These are phyloP conservation scores for Conops quadrifasciatus DNA, from an alignment of 2,888 invertebrate genomes.

Conservation along the genomic window DNA sequence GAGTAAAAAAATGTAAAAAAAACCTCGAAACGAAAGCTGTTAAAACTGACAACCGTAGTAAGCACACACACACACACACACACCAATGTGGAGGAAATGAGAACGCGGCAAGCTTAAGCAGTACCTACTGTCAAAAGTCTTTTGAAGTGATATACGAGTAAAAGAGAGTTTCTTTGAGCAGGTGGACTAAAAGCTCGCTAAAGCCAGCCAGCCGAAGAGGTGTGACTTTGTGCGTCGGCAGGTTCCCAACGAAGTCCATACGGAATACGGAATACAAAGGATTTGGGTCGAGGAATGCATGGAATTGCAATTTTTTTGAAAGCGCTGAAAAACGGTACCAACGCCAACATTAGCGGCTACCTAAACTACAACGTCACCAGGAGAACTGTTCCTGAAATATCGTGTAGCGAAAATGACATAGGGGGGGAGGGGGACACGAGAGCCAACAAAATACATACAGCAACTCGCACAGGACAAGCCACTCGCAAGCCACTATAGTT, in stretches of 20 bases:
- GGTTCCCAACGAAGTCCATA: slow-evolving; percentile 8
- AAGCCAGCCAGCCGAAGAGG: slow-evolving; percentile 51
- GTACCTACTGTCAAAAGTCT: slow-evolving; percentile 34
- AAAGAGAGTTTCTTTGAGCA: no score
- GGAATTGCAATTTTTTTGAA: slow-evolving; percentile 16
- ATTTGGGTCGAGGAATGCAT: not conserved
- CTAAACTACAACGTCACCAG: slow-evolving; percentile 9
- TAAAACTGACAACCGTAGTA: not conserved
- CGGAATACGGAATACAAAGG: slow-evolving; percentile 1
- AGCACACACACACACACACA: slow-evolving; percentile 17
- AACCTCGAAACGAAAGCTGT: slow-evolving; percentile 9
- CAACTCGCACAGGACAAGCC: no score
- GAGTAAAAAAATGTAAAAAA: no score
- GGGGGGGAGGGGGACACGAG: no score
- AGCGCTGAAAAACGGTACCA: not conserved
- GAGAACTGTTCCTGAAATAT: no score
- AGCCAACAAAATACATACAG: no score
- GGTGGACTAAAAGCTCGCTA: no score
- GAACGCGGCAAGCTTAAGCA: slow-evolving; percentile 55
- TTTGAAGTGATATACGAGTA: no score
- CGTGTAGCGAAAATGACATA: no score
- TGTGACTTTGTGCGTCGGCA: slow-evolving; percentile 40
- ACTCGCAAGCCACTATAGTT: no score
- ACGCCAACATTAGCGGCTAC: slow-evolving; percentile 24
- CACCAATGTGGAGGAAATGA: slow-evolving; percentile 47